Base-by-base conservation (phyloP, 2,797 vertebrate species). In the Pseudomugil tenellus region DNA sequence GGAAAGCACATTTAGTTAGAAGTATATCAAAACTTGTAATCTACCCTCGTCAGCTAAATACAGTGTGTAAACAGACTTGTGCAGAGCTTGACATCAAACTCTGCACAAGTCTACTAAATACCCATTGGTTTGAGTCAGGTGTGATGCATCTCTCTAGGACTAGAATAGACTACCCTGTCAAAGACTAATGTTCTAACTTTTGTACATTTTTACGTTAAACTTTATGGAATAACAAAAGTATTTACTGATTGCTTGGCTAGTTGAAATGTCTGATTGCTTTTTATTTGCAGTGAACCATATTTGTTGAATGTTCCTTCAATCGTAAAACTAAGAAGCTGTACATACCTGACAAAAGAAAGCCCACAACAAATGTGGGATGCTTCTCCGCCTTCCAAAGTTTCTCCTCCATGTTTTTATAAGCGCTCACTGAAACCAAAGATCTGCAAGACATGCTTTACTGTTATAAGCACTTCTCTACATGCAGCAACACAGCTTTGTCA, bases 371-470 rank as follows among this genome's bases (percentile, higher is more conserved):
- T 58, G 80, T 70, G 32, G 23, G 90, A 76, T 94, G 91, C 79
- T 94, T 96, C 92, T 96, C 95, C 76, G 94, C 91, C 0, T 86
- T 91, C 95, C 93, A 95, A 7, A 95, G 46, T 1, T 62, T 67
- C 17, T 17, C 68, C 80, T 95, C 90, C 77, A 95, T 88, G 52
- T 86, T 83, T 57, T 80, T 73, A 61, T 76, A 92, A 72, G 81
- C 69, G 52, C 71, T 66, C 17, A 79, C 84, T 62, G 92, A 87
- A 87, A 94, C 55, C 74, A 96, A 87, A 88, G 61, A 75, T 64
- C 96, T 97, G 72, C 3, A 66, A 70, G 55, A 80, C 46, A 76
- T 48, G 39, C 12, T 65, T 17, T 4, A 2, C 32, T 11, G 7
- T 58, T 41, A 65, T 5, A 74, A 49, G 25, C 46, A 28, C 11